Percentiles rank a stretch among this genome's conserved stretches.
These are phyloP conservation scores for Oscheius sp. DNA, from an alignment of 2,888 invertebrate species.

Conservation along the genomic window DNA sequence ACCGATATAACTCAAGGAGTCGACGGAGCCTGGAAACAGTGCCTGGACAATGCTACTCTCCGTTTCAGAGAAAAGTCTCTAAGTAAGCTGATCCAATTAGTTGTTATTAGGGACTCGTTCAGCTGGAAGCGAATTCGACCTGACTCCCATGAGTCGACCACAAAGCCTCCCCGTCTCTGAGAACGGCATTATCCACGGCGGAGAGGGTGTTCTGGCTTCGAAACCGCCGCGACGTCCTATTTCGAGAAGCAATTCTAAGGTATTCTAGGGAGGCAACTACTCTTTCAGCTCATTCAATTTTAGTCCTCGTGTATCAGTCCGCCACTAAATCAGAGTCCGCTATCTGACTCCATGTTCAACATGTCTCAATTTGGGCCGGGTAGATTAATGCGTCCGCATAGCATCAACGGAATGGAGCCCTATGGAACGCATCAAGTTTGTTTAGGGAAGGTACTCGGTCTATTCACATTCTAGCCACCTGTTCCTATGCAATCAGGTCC, in stretches of 20 bases:
- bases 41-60: constrained; percentile 45
- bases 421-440: constrained; percentile 6
- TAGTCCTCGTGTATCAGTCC: constrained; percentile 30
- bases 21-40: constrained; percentile 57
- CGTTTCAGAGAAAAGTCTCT: constrained; percentile 19
- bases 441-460: too few species aligned
- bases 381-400: constrained; percentile 20
- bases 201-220: constrained; percentile 1
- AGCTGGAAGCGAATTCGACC: constrained; percentile 21
- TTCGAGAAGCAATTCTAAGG: constrained; percentile 20
- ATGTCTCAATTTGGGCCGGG: constrained; percentile 21
- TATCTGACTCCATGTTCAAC: constrained; percentile 22
- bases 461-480: too few species aligned
- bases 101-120: neutral
- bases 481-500: neutral
- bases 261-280: neutral
- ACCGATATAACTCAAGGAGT: constrained; percentile 56
- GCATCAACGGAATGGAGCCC: constrained; percentile 16
- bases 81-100: neutral
- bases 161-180: neutral
- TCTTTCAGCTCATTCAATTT: neutral
- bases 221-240: constrained; percentile 24
- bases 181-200: neutral
- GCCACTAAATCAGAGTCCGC: constrained; percentile 11
- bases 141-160: constrained; percentile 23